Evolutionary conservation across 1,140 invertebrate genomes (phyloP), one percentile per base, ranked within the genome.

Genomic region (Steinernema khuongi): DNA sequence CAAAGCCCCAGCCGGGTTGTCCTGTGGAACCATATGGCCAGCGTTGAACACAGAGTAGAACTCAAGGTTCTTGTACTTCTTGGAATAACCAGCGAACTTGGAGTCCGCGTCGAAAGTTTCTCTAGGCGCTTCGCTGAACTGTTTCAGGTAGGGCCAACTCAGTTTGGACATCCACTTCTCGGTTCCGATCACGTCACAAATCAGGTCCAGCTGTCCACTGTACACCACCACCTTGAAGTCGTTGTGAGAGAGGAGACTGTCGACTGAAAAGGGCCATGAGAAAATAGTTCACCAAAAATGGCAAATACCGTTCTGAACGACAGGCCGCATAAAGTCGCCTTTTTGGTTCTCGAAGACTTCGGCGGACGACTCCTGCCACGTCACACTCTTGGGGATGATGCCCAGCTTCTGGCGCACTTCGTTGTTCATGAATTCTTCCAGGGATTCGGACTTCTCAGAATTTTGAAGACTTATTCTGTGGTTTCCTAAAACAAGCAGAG

Each of bases 361-460:
- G 0, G 66, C 76, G 17, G 85, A 81, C 74, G 86, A 86, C 18
- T 72, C 79, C 86, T 89, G 89, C 90, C 91, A 93, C 4, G 78
- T 85, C 0, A 90, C 89, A 60, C 89, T 86, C 0, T 79, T 50
- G 60, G 86, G 86, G 73, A 86, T 86, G 26, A 85, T 85, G 28
- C 81, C 80, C 43, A 86, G 76, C 75, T 85, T 86, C 26, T 83
- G 36, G 70, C 80, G 79, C 31, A 85, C 83, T 72, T 78, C 75
- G 41, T 80, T 82, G 79, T 86, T 85, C 86, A 86, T 86, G 29
- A 85, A 80, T n/a, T 78, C 66, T 29, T 77, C 74, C 1, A 86
- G 77, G 28, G 73, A 60, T 70, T 83, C 81, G 79, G 18, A 17
- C 31, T 79, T 72, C 2, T 71, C 32, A 26, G 74, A 71, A 19